These are phyloP conservation scores for Piaya cayana DNA, from an alignment of 2,113 vertebrate genomes.

Conservation along the genomic window DNA sequence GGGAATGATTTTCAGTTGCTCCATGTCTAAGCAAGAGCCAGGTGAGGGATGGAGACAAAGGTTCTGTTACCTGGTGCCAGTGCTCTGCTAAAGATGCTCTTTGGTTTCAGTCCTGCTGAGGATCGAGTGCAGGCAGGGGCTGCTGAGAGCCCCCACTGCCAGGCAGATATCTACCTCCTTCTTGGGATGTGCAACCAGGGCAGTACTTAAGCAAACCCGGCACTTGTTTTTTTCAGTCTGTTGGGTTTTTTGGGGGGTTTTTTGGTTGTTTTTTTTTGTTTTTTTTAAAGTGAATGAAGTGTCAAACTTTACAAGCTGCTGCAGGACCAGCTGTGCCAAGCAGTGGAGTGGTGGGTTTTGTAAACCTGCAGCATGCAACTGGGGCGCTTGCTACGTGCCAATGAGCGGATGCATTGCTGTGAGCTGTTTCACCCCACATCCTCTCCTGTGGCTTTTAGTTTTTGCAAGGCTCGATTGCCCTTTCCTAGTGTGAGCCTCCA, in stretches of 20 bases:
- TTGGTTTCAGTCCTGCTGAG: not conserved
- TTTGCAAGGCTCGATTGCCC: not conserved
- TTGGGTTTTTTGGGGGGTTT: no score
- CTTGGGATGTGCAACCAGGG: not conserved
- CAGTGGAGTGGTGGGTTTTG: not conserved
- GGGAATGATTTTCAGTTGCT: not conserved
- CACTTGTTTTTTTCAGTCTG: not conserved
- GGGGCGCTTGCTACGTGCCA: accelerated
- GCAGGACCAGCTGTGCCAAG: not conserved
- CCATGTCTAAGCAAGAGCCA: not conserved
- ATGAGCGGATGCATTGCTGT: accelerated
- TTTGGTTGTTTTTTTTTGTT: not conserved
- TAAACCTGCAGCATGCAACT: not conserved
- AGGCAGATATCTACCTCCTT: not conserved
- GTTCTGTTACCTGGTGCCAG: not conserved
- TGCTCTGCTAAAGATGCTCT: not conserved
- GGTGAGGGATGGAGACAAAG: not conserved
- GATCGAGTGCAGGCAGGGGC: not conserved
- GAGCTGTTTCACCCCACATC: conserved; percentile 14
- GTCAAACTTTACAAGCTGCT: not conserved
- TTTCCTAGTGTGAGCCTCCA: not conserved
- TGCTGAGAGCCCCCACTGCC: not conserved
- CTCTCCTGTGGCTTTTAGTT: conserved; percentile 56
- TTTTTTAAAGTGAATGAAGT: not conserved
- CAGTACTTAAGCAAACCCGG: not conserved